Evolutionary conservation across 2,888 invertebrate genomes (phyloP).

Genomic region (Drosophila flavopinicola): DNA sequence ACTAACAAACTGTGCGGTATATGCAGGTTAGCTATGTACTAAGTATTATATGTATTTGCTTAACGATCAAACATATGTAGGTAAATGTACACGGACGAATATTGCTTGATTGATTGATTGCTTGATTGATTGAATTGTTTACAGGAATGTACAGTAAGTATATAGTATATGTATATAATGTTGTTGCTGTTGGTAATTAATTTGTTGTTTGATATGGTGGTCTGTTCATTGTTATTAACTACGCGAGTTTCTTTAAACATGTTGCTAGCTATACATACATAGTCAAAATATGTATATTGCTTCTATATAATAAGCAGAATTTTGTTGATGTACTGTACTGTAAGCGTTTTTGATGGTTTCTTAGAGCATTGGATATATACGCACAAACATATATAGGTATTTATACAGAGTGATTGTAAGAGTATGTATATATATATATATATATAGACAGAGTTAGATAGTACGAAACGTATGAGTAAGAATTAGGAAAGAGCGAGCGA

Average conservation of each 20-base stretch:
- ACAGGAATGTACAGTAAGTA: constrained; percentile 7
- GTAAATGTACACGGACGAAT: constrained; percentile 35
- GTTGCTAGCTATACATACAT: constrained; percentile 83
- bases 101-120: constrained; percentile 1
- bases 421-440: constrained; percentile 31
- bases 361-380: constrained; percentile 35
- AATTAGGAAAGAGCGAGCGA: constrained; percentile 31
- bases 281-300: constrained; percentile 42
- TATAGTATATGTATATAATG: constrained; percentile 25
- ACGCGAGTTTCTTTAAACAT: constrained; percentile 66
- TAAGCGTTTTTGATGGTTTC: constrained; percentile 61
- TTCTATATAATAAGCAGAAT: constrained; percentile 21
- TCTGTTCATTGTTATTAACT: constrained; percentile 46
- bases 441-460: constrained; percentile 35
- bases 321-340: constrained; percentile 66
- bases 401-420: constrained; percentile 24
- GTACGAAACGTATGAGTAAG: constrained; percentile 12
- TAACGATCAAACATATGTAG: constrained; percentile 23
- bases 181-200: constrained; percentile 25
- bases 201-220: constrained; percentile 29
- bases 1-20: constrained; percentile 29
- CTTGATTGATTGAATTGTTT: constrained; percentile 6
- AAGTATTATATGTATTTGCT: constrained; percentile 17
- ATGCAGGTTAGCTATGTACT: constrained; percentile 3
- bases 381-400: constrained; percentile 42